Evolutionary conservation across 2,113 vertebrate species (phyloP), one percentile per base, ranked within the genome.

Genomic region (Peucedramus taeniatus): DNA sequence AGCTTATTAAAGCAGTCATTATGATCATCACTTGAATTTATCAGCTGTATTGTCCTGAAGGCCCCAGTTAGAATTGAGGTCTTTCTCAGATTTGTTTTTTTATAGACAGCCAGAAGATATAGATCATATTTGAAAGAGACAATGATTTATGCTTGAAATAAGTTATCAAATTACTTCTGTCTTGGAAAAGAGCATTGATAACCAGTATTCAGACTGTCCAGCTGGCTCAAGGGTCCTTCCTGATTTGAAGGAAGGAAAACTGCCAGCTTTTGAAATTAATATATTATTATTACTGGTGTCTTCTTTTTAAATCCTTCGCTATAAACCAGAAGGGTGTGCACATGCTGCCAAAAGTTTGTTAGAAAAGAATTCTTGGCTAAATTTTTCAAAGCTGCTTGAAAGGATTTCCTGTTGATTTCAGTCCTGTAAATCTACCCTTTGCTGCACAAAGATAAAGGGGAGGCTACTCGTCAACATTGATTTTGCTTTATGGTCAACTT

Each of bases 241-340:
- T 70, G 44, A 80, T 84, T 83, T 80, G 47, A 71, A 86, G 35
- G 28, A 69, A 78, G 39, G 81, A 83, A 88, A 76, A 24, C 66
- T 77, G 93, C 59, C 92, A 93, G 60, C 40, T 90, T 91, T 93
- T 66, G 47, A 90, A 93, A 91, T 85, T 31, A 90, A 66, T 83
- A 40, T 77, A 65, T 74, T 94, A 89, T 95, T 95, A 77, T 78
- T 92, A 70, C 37, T 54, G 12, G 39, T 89, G 51, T 87, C 87
- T 83, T 88, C 33, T 79, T 94, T 96, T 95, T 93, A 74, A 95
- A 93, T 94, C 31, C 44, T 92, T 96, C 70, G 40, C 78, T 93
- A 63, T 83, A 77, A 95, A 85, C 47, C 92, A 96, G 87, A 95
- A 90, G 82, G 61, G 35, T 88, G 39, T 3, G 6, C 27, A 86